Evolutionary conservation across 2,113 vertebrate species (phyloP), one percentile per base, ranked within the genome.

Genomic region (Gobius niger): DNA sequence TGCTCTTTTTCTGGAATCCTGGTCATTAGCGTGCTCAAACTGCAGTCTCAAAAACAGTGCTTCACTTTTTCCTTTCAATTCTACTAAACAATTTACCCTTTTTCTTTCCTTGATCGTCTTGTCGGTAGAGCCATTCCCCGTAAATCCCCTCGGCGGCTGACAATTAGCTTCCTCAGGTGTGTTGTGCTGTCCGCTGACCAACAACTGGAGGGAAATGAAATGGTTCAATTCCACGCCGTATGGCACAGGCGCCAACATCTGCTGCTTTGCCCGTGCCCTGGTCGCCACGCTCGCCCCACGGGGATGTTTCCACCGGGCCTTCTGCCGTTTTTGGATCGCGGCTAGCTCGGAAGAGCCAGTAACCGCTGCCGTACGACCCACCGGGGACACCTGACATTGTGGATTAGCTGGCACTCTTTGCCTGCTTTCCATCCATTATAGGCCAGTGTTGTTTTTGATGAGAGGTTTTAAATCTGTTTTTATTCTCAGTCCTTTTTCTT

Each of bases 331-430:
- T 64, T 63, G 54, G 54, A 70, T 63, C 7, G 12, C 44, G 14
- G 57, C 44, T 70, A 51, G 59, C 52, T 11, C 8, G 44, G 63
- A 41, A 0, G 67, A 46, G 61, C 68, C 73, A 81, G 72, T 77
- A 82, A 75, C 73, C 75, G 81, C 73, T 85, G 76, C 70, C 70
- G 50, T 19, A 12, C 53, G 70, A 73, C 62, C 83, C 78, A 63
- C 42, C 0, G 68, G 82, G 77, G 86, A 84, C 73, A 82, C 77
- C 79, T 87, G 87, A 85, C 87, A 89, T 47, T 47, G 65, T 46
- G 78, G 71, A 84, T 91, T 91, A 89, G 76, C 65, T 77, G 72
- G 87, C 85, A 88, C 56, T 51, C 73, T 75, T 65, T 52, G 78
- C 81, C 83, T 87, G 84, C 72, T 83, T 57, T 66, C 77, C 66